A percentile compares a stretch with the other conserved stretches of the same genome.
Evolutionary conservation across 2,797 vertebrate species (phyloP).

Genomic region (Setipinna tenuifilis): DNA sequence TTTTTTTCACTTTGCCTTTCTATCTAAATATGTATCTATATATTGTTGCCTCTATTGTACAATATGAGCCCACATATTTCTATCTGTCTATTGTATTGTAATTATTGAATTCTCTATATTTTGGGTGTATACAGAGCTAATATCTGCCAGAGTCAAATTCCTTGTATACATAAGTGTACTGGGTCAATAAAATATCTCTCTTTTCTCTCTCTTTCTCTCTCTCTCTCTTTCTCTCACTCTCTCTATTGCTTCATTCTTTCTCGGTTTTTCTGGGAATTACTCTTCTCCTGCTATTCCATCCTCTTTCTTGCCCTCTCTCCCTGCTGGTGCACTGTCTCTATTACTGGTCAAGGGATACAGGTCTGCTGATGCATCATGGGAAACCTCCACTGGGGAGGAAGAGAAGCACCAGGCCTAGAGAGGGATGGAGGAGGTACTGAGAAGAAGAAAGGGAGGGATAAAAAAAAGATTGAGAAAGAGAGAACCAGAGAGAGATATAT

Average conservation of each 20-base stretch:
- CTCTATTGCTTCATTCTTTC: constrained; percentile 37
- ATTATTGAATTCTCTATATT: too few relatives aligned
- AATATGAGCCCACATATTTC: too few relatives aligned
- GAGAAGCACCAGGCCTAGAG: not conserved
- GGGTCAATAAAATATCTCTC: constrained; percentile 26
- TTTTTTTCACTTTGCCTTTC: too few relatives aligned
- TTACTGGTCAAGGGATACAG: constrained; percentile 38
- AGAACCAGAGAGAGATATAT: not conserved
- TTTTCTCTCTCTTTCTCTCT: constrained; percentile 9
- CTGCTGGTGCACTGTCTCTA: constrained; percentile 25
- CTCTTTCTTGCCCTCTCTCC: not conserved
- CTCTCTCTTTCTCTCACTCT: constrained; percentile 46
- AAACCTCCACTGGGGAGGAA: constrained; percentile 49
- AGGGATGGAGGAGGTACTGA: too few relatives aligned
- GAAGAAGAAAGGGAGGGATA: too few relatives aligned
- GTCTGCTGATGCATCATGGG: constrained; percentile 62
- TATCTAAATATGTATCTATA: too few relatives aligned
- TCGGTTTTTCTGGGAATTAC: constrained; percentile 20
- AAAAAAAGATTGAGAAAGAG: not conserved
- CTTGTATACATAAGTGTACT: too few relatives aligned
- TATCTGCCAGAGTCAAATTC: too few relatives aligned
- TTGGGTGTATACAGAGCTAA: too few relatives aligned
- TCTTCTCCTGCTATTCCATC: constrained; percentile 32
- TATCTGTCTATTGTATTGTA: too few relatives aligned
- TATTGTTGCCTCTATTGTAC: too few relatives aligned